phyloP scores from a whole-genome alignment of 2,797 vertebrate species.

The Paguma larvata region DNA sequence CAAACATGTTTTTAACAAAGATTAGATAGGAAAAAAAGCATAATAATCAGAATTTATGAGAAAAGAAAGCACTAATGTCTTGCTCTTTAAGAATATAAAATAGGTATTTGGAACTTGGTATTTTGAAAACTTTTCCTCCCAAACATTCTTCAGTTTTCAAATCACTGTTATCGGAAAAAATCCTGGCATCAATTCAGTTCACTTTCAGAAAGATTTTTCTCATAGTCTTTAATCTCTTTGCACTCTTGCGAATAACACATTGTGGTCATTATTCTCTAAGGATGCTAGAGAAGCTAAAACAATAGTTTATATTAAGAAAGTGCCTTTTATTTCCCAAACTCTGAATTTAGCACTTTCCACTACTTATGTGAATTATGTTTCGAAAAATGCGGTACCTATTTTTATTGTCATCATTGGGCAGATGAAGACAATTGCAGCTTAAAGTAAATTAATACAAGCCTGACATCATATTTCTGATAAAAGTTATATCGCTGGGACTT shows the following conservation, averaged over 20 bases:
- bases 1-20: constrained; percentile 34
- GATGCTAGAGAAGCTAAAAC: neutral
- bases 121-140: neutral
- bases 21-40: neutral
- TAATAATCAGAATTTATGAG: neutral
- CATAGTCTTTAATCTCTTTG: neutral
- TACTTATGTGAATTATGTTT: neutral
- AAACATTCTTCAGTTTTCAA: neutral
- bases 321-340: neutral
- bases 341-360: neutral
- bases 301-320: neutral
- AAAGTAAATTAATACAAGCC: neutral
- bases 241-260: neutral
- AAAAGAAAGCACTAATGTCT: neutral
- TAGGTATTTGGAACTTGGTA: neutral
- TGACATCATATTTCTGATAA: neutral
- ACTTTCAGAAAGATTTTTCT: neutral
- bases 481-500: neutral
- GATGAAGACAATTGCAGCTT: neutral
- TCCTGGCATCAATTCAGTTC: neutral
- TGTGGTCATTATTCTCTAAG: neutral
- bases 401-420: neutral
- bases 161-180: neutral
- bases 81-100: neutral
- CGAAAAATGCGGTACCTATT: neutral